Conservation (phyloP, 2,888 invertebrate genomes). For the Drosophila mimica region DNA sequence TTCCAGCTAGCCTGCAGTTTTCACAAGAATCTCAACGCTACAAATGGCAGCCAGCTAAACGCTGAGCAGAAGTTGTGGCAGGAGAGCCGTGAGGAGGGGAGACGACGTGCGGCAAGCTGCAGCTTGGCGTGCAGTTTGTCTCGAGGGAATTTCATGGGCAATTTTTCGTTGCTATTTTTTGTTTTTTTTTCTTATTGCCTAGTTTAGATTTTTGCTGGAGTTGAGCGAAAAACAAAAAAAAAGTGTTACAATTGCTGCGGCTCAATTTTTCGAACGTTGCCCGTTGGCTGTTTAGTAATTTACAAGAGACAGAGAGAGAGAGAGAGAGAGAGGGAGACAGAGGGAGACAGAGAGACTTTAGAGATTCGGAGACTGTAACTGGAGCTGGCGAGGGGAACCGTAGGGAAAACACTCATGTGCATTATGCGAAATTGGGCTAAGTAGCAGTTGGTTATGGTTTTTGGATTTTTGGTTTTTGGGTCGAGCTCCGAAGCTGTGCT, state of each 20-base stretch:
- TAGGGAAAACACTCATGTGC: conserved; percentile 61
- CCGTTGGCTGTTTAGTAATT: conserved; percentile 51
- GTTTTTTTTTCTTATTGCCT: conserved; percentile 39
- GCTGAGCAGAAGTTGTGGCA: not conserved
- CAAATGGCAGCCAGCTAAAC: conserved; percentile 15
- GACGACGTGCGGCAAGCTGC: conserved; percentile 6
- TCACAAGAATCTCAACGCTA: conserved; percentile 36
- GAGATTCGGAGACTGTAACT: conserved; percentile 5
- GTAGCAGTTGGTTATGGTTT: conserved; percentile 53
- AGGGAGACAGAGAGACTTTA: not conserved
- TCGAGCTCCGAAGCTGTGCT: conserved; percentile 7
- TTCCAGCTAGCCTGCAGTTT: conserved; percentile 49
- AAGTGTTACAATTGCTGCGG: conserved; percentile 73
- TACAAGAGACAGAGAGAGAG: not conserved
- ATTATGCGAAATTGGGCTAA: conserved; percentile 79
- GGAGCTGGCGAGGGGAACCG: conserved; percentile 4
- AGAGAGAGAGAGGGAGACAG: not conserved
- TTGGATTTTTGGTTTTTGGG: conserved; percentile 19
- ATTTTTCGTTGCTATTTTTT: conserved; percentile 23
- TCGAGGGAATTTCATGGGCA: conserved; percentile 68
- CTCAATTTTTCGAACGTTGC: conserved; percentile 63
- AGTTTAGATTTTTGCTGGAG: conserved; percentile 42
- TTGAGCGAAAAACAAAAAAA: conserved; percentile 21
- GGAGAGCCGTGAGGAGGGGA: not conserved
- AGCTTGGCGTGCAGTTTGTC: conserved; percentile 60